phyloP scores from a whole-genome alignment of 2,888 invertebrate genomes.

The Xanthorhoe spadicearia region DNA sequence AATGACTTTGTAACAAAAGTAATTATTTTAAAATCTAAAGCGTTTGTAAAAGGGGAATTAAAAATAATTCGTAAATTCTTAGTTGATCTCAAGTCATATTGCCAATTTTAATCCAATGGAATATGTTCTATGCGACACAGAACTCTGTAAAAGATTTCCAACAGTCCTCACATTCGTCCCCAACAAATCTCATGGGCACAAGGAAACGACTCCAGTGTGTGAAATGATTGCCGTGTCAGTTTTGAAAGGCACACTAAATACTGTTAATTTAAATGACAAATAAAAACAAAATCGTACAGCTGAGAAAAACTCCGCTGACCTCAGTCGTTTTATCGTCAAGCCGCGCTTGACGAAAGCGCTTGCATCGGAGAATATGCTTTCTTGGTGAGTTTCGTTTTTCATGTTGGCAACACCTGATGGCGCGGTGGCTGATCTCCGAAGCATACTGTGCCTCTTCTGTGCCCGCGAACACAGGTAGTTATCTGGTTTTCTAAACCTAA shows the following conservation, averaged over 20 bases:
- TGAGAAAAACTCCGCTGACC: slow-evolving; percentile 81
- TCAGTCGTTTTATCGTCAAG: slow-evolving; percentile 82
- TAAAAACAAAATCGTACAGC: slow-evolving; percentile 72
- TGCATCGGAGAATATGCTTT: slow-evolving; percentile 79
- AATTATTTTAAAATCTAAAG: too few relatives aligned
- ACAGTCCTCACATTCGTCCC: not conserved
- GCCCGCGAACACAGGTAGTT: slow-evolving; percentile 77
- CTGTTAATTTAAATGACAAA: slow-evolving; percentile 47
- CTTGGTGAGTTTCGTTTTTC: slow-evolving; percentile 69
- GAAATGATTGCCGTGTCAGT: slow-evolving; percentile 76
- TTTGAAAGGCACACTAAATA: slow-evolving; percentile 79
- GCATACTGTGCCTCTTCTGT: slow-evolving; percentile 65
- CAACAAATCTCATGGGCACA: slow-evolving; percentile 2
- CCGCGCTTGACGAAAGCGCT: slow-evolving; percentile 81
- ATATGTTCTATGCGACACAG: too few relatives aligned
- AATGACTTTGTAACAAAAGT: too few relatives aligned
- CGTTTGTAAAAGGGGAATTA: too few relatives aligned
- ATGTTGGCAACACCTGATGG: slow-evolving; percentile 71
- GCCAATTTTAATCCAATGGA: too few relatives aligned
- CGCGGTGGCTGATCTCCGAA: slow-evolving; percentile 77
- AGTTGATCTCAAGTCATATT: too few relatives aligned
- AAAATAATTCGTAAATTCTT: too few relatives aligned
- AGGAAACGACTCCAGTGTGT: slow-evolving; percentile 42
- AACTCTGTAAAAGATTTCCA: not conserved
- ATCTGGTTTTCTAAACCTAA: slow-evolving; percentile 83